Base-by-base conservation (phyloP, 1,140 invertebrate species). In the Caenorhabditis elegans region DNA sequence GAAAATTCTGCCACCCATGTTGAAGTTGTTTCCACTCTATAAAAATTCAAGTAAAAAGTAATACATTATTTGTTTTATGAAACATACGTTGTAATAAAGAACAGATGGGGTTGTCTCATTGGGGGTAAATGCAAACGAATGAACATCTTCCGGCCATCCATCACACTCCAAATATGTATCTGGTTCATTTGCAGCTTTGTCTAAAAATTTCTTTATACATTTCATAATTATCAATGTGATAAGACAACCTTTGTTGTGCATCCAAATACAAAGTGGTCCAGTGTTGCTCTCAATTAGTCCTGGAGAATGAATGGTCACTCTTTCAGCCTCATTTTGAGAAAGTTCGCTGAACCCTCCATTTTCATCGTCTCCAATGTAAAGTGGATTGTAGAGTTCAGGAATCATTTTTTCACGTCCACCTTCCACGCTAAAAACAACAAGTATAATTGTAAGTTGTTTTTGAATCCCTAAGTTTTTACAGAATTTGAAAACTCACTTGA, bases 341-440 rank as follows among this genome's bases (percentile, higher is more conserved):
- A 96, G 95, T 90, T 95, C 93, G 80, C 93, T 92, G 89, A 94
- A 97, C 0, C 95, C 95, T 49, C 96, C 96, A 36, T 96, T 92
- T 0, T 94, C 93, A 90, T 96, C 95, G 87, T 97, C 94, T 22
- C 95, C 96, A 84, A 98, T 95, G 90, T 97, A 97, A 90, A 98
- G 95, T 6, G 96, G 96, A 92, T 98, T 95, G 89, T 95, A 95
- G 83, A 93, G 93, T 13, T 95, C 95, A 0, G 94, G 93, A 19
- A 92, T 91, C 1, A 94, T 92, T 0, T 94, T 91, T 90, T 97
- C 93, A 22, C 93, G 91, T 13, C 96, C 96, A 2, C 94, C 95
- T 90, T 97, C 95, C 0, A 94, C 93, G 11, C 96, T 93, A 89
- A 96, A 96, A 85, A 53, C 17, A n/a, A 53, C n/a, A 31, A 43